These are phyloP conservation scores for Charina bottae DNA, from an alignment of 2,113 vertebrate genomes.

Conservation along the genomic window DNA sequence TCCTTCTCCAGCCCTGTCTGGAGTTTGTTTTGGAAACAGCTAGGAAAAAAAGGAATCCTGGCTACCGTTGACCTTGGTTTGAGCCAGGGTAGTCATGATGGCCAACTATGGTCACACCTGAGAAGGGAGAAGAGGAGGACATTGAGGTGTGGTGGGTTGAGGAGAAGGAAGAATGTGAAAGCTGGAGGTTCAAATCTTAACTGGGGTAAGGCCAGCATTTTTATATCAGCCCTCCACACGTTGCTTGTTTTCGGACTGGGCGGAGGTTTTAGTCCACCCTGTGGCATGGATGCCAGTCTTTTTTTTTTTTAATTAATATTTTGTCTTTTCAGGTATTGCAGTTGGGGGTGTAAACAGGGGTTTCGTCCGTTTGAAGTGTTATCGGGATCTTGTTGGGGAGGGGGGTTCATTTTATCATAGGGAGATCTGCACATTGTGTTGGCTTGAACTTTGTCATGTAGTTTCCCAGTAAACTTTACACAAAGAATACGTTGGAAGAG, in stretches of 20 bases:
- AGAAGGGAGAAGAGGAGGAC: neutral
- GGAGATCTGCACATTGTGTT: neutral
- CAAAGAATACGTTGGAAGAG: conserved; percentile 2
- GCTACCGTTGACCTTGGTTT: neutral
- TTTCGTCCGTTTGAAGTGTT: neutral
- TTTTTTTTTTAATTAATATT: neutral
- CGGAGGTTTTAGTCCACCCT: neutral
- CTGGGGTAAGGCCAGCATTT: neutral
- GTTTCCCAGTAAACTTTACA: conserved; percentile 13
- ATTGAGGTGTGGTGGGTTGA: neutral
- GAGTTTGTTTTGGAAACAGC: neutral
- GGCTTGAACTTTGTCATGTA: neutral
- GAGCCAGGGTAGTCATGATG: neutral
- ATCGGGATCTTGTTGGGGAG: neutral
- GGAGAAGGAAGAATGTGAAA: neutral
- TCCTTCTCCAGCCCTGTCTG: neutral
- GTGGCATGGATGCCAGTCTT: neutral
- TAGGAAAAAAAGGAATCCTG: neutral
- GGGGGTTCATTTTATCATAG: neutral
- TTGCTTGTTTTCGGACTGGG: neutral
- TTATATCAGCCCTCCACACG: neutral
- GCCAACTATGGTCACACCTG: neutral
- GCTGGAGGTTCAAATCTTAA: neutral
- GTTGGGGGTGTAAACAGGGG: neutral
- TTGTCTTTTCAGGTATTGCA: neutral